Conservation (phyloP, 2,888 invertebrate genomes). For the Willowsia nigromaculata region DNA sequence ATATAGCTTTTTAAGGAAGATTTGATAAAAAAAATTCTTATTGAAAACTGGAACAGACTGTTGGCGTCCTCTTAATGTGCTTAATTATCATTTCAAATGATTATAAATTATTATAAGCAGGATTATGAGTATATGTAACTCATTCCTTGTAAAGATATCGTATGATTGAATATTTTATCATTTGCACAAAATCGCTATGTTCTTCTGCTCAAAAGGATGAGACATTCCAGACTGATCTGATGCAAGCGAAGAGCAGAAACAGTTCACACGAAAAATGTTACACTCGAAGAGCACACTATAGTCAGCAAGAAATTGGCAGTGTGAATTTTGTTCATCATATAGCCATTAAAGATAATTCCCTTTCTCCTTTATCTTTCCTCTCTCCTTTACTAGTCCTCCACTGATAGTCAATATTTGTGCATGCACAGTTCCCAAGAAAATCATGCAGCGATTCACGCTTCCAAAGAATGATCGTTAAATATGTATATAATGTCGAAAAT, state of each 20-base stretch:
- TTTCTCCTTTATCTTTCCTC: background rate
- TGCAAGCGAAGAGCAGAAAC: conserved; percentile 54
- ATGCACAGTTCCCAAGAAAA: conserved; percentile 20
- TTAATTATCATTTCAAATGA: background rate
- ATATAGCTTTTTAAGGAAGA: background rate
- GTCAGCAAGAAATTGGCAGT: background rate
- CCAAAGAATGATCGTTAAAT: conserved; percentile 46
- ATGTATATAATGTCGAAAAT: background rate
- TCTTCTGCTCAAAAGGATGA: background rate
- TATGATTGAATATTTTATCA: conserved; percentile 39
- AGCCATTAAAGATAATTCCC: background rate
- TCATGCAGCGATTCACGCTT: conserved; percentile 52
- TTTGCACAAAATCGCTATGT: background rate
- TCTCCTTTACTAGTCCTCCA: background rate
- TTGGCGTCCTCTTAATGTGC: conserved; percentile 18
- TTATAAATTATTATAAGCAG: background rate
- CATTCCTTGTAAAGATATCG: conserved; percentile 20
- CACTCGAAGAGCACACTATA: background rate
- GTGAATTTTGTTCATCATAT: background rate
- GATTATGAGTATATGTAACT: conserved; percentile 27
- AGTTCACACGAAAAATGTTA: conserved; percentile 26
- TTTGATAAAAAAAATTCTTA: background rate
- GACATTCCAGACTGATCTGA: conserved; percentile 25
- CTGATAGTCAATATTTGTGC: background rate
- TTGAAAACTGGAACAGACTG: conserved; percentile 1